Conservation (phyloP, 2,113 vertebrate genomes). For the Elephantulus edwardii region DNA sequence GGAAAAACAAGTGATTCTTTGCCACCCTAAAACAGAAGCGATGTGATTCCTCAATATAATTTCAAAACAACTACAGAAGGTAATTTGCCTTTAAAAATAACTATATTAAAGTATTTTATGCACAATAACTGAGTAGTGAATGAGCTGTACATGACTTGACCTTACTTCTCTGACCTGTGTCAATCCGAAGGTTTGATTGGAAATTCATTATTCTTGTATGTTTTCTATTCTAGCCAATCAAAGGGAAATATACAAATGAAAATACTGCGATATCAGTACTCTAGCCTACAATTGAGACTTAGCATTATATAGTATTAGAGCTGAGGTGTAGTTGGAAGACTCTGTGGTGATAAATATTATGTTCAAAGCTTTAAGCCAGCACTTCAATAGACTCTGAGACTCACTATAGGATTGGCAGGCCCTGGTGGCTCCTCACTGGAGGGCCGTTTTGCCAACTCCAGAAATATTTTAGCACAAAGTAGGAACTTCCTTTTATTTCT, state of each 20-base stretch:
- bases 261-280: background rate
- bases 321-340: constrained; percentile 55
- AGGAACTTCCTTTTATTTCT: constrained; percentile 52
- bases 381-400: constrained; percentile 52
- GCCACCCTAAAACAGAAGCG: background rate
- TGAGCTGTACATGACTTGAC: background rate
- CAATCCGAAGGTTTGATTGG: background rate
- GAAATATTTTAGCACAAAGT: constrained; percentile 55
- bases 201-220: background rate
- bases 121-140: background rate
- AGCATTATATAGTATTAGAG: constrained; percentile 32
- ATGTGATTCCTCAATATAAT: background rate
- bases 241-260: constrained; percentile 38
- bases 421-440: constrained; percentile 31
- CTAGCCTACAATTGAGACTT: background rate
- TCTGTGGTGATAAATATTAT: constrained; percentile 57
- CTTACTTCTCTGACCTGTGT: background rate
- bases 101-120: background rate
- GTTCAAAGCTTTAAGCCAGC: constrained; percentile 32
- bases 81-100: background rate
- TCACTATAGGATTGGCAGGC: constrained; percentile 5
- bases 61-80: constrained; percentile 14
- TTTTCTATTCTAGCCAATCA: background rate
- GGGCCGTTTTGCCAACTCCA: constrained; percentile 42
- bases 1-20: background rate